Base-by-base conservation (phyloP, 2,888 invertebrate species). In the Frankliniella intonsa region DNA sequence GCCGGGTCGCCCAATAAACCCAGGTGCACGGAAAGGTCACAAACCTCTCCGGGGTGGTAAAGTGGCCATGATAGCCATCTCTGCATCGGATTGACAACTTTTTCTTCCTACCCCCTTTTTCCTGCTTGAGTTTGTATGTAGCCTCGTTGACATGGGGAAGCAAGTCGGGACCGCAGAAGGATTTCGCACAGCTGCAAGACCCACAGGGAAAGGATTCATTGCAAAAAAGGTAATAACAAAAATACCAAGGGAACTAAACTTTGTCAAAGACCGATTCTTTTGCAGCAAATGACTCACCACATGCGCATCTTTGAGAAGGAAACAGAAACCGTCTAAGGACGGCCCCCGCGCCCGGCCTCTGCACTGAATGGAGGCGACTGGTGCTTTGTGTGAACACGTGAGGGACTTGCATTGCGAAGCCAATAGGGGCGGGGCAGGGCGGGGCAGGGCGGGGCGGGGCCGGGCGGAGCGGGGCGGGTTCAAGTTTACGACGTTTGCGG, bases 31-130 rank as follows among this genome's bases (percentile, higher is more conserved):
- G 69, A 22, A 25, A 22, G 69, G 69, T 76, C 69, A 76, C 69
- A 76, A 76, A 76, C 69, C 69, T 25, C 69, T 22, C 22, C 10
- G 25, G 69, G 69, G 62, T n/a, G 62, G 62, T 62, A 62, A 14
- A 22, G 69, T 22, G 69, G 69, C 25, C 69, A 12, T 76, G 69
- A 76, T 76, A 76, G 69, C 69, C 69, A 76, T 76, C 69, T 76
- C 10, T 10, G 55, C 17, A n/a, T 76, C 69, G 69, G 69, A 1
- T 11, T 25, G 22, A 12, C 69, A 12, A 25, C 55, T 62, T 62
- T 62, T 62, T 62, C 5, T 62, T 62, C 14, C 17, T 62, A 0
- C 14, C 14, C 17, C 1, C 7, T 17, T 1, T 62, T 62, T 62
- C 14, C 62, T 14, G 19, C 55, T 51, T 51, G n/a, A n/a, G n/a